phyloP scores from a whole-genome alignment of 2,797 vertebrate genomes.

The Macropodus opercularis region DNA sequence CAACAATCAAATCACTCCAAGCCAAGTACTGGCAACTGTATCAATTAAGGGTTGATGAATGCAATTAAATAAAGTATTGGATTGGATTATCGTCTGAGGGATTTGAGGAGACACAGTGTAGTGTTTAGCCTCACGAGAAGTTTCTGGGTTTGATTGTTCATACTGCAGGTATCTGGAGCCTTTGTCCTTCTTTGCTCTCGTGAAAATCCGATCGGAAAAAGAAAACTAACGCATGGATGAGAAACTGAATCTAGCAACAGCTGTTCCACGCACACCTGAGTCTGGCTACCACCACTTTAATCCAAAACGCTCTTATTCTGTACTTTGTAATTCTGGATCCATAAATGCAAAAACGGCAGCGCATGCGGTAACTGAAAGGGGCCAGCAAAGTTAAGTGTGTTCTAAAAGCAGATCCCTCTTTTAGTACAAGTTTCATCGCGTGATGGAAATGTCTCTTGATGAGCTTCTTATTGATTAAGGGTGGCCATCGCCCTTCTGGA shows the following conservation, averaged over 20 bases:
- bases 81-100: no score
- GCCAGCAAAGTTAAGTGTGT: slow-evolving; percentile 31
- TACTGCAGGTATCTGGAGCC: no score
- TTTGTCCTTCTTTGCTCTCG: no score
- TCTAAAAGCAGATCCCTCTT: slow-evolving; percentile 36
- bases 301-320: no score
- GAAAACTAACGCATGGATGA: no score
- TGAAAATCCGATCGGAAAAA: no score
- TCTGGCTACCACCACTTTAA: slow-evolving; percentile 20
- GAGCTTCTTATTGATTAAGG: slow-evolving; percentile 77
- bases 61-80: neutral
- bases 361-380: slow-evolving; percentile 32
- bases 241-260: no score
- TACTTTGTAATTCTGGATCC: no score
- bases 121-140: no score
- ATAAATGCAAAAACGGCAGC: neutral
- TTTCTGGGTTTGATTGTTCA: no score
- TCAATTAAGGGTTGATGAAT: neutral
- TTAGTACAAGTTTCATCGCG: slow-evolving; percentile 41
- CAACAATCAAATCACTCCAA: neutral
- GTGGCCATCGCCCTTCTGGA: slow-evolving; percentile 64
- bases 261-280: slow-evolving; percentile 27
- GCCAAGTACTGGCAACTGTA: neutral
- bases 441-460: slow-evolving; percentile 68
- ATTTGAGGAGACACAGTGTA: no score